Evolutionary conservation across 2,797 vertebrate species (phyloP).

Genomic region (Sylvia borin): DNA sequence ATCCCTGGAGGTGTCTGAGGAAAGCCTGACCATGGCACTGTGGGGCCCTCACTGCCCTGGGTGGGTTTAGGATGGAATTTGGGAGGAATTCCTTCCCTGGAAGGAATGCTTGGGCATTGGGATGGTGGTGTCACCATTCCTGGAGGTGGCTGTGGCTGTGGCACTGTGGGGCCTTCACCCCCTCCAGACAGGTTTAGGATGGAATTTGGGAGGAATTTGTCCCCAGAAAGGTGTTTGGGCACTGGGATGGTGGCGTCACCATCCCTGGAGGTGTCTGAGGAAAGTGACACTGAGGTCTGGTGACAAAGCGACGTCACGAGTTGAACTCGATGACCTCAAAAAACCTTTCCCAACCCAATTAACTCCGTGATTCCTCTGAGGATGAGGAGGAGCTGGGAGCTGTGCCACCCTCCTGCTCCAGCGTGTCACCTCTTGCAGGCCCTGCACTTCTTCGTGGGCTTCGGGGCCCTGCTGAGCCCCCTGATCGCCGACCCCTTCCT

Average conservation of each 20-base stretch:
- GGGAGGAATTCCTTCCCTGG: neutral
- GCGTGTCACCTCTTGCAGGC: slow-evolving; percentile 73
- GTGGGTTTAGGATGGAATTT: neutral
- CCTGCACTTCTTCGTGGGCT: slow-evolving; percentile 93
- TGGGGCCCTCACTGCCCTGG: neutral
- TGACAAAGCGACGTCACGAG: accelerated
- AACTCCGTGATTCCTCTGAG: accelerated
- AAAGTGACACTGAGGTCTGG: accelerated
- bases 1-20: neutral
- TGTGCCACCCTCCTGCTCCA: accelerated
- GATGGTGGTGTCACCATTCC: accelerated
- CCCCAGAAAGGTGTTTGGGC: accelerated
- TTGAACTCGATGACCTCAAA: accelerated
- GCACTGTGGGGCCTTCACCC: neutral
- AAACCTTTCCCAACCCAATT: accelerated
- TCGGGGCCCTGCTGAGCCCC: slow-evolving; percentile 92
- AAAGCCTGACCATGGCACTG: too few species aligned
- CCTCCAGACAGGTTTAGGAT: accelerated
- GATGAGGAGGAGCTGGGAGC: neutral
- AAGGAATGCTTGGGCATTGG: too few species aligned
- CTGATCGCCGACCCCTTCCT: slow-evolving; percentile 94
- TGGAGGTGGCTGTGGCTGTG: neutral
- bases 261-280: too few species aligned
- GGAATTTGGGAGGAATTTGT: neutral
- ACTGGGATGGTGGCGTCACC: accelerated